Percentiles rank a stretch among this genome's conserved stretches.
Conservation (phyloP, 2,113 vertebrate species). For the Hydrochoerus hydrochaeris region DNA sequence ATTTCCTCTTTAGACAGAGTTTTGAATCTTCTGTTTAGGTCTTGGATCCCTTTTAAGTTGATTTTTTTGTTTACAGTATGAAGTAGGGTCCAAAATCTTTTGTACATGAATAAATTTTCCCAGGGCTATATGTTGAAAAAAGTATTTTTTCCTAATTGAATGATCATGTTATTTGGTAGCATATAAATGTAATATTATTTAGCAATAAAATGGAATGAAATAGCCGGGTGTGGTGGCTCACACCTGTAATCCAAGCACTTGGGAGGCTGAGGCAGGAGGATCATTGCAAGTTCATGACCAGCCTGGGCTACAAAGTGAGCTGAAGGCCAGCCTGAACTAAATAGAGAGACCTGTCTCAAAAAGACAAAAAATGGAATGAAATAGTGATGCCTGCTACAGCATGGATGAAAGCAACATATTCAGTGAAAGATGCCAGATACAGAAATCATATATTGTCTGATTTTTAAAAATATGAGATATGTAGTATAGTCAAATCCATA, state of each 20-base stretch:
- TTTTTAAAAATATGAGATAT: background rate
- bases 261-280: no score
- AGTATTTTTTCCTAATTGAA: background rate
- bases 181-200: background rate
- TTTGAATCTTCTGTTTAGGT: background rate
- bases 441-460: background rate
- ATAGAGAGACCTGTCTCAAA: no score
- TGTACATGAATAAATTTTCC: background rate
- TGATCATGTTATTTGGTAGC: background rate
- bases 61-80: background rate
- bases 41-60: background rate
- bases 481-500: background rate
- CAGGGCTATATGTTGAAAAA: background rate
- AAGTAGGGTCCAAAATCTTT: background rate
- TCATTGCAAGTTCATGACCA: no score
- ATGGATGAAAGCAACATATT: background rate
- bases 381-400: background rate
- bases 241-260: no score
- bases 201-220: background rate
- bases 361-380: constrained; percentile 7
- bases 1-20: background rate
- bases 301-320: no score
- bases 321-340: no score
- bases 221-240: no score
- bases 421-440: background rate